These are phyloP conservation scores for Tauraco hartlaubi DNA, from an alignment of 2,797 vertebrate species.

Conservation along the genomic window DNA sequence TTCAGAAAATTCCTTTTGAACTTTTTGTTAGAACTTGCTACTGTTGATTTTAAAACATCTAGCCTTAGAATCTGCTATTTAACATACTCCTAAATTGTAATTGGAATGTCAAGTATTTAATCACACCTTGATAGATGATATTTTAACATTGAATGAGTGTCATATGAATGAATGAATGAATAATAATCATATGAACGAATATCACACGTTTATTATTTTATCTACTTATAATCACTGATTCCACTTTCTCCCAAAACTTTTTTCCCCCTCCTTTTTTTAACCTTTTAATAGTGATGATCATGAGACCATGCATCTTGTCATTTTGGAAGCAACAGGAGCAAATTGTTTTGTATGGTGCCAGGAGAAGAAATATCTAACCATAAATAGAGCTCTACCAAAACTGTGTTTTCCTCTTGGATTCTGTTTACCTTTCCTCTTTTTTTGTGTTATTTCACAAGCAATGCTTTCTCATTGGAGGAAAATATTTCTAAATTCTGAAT, in stretches of 20 bases:
- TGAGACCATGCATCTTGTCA: background rate
- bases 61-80: background rate
- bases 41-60: background rate
- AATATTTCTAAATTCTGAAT: background rate
- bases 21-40: background rate
- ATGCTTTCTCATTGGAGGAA: background rate
- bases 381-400: background rate
- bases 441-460: background rate
- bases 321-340: background rate
- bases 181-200: background rate
- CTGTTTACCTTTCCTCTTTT: background rate
- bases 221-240: background rate
- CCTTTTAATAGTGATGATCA: background rate
- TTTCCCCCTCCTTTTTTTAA: too few relatives aligned
- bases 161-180: background rate
- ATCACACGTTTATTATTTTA: background rate
- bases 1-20: background rate
- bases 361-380: background rate
- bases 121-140: background rate
- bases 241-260: background rate
- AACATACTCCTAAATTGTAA: background rate
- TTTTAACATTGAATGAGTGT: background rate
- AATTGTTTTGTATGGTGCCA: background rate
- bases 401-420: background rate
- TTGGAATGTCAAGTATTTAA: background rate